phyloP scores from a whole-genome alignment of 2,113 vertebrate species.

The Myanophis thanlyinensis region DNA sequence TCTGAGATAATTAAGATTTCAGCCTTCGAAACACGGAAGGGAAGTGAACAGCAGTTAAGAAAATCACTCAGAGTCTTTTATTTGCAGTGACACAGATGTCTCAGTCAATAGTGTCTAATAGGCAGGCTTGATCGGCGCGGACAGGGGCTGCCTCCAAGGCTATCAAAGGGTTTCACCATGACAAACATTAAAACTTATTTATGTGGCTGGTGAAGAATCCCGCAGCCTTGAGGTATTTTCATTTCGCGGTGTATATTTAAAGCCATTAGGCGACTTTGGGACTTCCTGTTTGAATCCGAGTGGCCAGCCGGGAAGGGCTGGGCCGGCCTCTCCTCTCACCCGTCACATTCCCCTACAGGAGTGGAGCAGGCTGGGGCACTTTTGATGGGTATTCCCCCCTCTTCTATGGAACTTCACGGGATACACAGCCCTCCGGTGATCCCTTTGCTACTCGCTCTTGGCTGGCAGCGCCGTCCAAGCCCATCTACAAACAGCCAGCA shows the following conservation, averaged over 20 bases:
- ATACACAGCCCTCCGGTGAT: constrained; percentile 12
- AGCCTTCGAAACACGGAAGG: constrained; percentile 86
- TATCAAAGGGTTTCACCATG: constrained; percentile 68
- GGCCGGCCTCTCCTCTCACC: neutral
- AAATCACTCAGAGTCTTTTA: constrained; percentile 99
- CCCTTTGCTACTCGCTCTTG: constrained; percentile 19
- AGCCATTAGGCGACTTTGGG: constrained; percentile 32
- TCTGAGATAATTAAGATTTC: constrained; percentile 99
- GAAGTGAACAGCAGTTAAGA: constrained; percentile 93
- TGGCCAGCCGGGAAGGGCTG: constrained; percentile 24
- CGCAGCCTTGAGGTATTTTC: constrained; percentile 48
- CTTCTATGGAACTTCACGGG: neutral
- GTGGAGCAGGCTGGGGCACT: neutral
- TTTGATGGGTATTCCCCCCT: neutral
- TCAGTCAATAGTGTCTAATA: constrained; percentile 99
- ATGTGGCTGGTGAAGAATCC: constrained; percentile 56
- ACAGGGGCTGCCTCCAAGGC: constrained; percentile 79
- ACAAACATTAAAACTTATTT: constrained; percentile 70
- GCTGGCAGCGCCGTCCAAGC: neutral
- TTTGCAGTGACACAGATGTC: constrained; percentile 99
- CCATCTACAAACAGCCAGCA: constrained; percentile 33
- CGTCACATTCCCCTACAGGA: constrained; percentile 30
- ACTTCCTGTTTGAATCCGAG: constrained; percentile 42
- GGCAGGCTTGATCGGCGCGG: constrained; percentile 85
- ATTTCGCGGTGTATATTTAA: constrained; percentile 58